Evolutionary conservation across 2,888 invertebrate genomes (phyloP).

Genomic region (Masnerella sp.): DNA sequence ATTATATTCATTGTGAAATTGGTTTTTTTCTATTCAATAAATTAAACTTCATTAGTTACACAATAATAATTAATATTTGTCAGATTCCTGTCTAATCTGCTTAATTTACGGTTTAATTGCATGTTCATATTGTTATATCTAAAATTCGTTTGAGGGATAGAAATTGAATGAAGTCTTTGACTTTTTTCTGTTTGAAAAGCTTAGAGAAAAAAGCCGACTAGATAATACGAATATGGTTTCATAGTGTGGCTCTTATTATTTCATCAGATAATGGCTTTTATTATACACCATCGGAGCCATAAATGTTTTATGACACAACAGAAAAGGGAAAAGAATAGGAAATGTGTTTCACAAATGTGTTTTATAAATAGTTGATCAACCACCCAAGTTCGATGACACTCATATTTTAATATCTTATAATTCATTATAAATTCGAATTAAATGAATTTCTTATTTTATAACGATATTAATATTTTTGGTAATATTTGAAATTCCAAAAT

Average conservation of each 20-base stretch:
- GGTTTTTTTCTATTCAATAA: no score
- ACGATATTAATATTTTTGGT: no score
- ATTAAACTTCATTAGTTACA: no score
- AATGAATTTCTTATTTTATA: no score
- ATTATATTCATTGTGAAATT: no score
- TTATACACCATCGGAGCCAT: constrained; percentile 5
- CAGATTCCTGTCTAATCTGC: no score
- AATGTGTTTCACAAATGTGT: background rate
- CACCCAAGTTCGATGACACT: background rate
- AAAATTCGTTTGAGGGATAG: no score
- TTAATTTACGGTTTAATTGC: no score
- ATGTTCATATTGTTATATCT: no score
- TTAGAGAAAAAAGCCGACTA: background rate
- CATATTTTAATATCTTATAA: background rate
- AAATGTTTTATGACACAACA: constrained; percentile 7
- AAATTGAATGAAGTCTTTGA: no score
- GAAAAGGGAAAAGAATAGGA: background rate
- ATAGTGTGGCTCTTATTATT: background rate
- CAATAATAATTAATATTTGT: no score
- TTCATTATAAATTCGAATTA: background rate
- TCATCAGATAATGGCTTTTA: constrained; percentile 10
- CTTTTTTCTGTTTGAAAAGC: background rate
- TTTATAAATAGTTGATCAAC: background rate
- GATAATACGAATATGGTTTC: background rate
- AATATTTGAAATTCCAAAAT: no score